A percentile compares a stretch with the other conserved stretches of the same genome.
These are phyloP conservation scores for Drosophila falleni DNA, from an alignment of 2,888 invertebrate species.

Conservation along the genomic window DNA sequence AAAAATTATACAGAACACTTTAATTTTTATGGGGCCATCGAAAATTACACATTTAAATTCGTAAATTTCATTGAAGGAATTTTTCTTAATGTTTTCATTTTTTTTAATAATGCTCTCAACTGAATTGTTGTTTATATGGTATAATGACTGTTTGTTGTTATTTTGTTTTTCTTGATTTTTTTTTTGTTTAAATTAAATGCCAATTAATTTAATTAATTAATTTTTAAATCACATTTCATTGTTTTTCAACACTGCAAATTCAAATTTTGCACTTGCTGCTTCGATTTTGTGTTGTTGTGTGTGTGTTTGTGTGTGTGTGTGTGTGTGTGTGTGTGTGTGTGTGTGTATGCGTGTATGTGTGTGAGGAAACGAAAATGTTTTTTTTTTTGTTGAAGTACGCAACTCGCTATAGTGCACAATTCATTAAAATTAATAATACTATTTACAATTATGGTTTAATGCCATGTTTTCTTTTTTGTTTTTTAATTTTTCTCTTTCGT, in stretches of 20 bases:
- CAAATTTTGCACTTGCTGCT: slow-evolving; percentile 60
- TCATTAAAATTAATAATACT: slow-evolving; percentile 83
- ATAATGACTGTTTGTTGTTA: slow-evolving; percentile 76
- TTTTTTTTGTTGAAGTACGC: slow-evolving; percentile 53
- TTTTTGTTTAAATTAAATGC: slow-evolving; percentile 77
- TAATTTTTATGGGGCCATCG: slow-evolving; percentile 36
- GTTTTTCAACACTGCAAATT: slow-evolving; percentile 80
- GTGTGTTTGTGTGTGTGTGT: slow-evolving; percentile 53
- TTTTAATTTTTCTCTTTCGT: slow-evolving; percentile 23
- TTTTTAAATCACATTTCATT: slow-evolving; percentile 84
- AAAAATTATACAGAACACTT: slow-evolving; percentile 24
- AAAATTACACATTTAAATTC: slow-evolving; percentile 74
- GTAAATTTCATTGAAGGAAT: slow-evolving; percentile 81
- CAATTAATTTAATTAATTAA: slow-evolving; percentile 82
- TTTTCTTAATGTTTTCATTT: slow-evolving; percentile 34
- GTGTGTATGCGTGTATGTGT: slow-evolving; percentile 54
- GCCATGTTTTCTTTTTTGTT: slow-evolving; percentile 58
- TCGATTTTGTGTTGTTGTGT: slow-evolving; percentile 65
- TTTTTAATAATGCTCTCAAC: slow-evolving; percentile 60
- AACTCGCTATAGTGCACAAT: slow-evolving; percentile 63
- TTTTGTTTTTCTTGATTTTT: slow-evolving; percentile 45
- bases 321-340: slow-evolving; percentile 54
- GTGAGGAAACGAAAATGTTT: slow-evolving; percentile 72
- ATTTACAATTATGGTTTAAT: slow-evolving; percentile 77
- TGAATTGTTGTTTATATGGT: slow-evolving; percentile 68